A percentile compares a stretch with the other conserved stretches of the same genome.
These are phyloP conservation scores for Liposcelis brunnea DNA, from an alignment of 2,888 invertebrate genomes.

Conservation along the genomic window DNA sequence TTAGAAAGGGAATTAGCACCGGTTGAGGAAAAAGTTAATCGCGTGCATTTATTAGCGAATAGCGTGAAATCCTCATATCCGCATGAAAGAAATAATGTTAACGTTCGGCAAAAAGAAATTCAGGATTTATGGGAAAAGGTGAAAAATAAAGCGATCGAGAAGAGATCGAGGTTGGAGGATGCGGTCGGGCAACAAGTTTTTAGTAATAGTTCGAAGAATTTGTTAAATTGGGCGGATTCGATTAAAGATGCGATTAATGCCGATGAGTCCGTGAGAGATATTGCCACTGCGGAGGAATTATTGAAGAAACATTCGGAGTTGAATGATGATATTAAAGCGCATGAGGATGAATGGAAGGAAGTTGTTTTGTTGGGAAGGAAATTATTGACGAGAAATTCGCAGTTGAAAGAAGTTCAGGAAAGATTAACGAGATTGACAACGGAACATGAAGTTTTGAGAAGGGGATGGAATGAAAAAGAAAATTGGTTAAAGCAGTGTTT, in stretches of 20 bases:
- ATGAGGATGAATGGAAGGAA: conserved; percentile 59
- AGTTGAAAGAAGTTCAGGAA: conserved; percentile 56
- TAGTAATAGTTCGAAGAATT: conserved; percentile 61
- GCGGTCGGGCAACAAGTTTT: conserved; percentile 93
- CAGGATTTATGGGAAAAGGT: conserved; percentile 78
- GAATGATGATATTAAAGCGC: conserved; percentile 75
- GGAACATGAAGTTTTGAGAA: conserved; percentile 56
- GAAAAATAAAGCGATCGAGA: conserved; percentile 60
- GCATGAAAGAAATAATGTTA: conserved; percentile 70
- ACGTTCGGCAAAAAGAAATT: conserved; percentile 66
- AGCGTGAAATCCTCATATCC: conserved; percentile 87
- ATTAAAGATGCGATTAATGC: conserved; percentile 62
- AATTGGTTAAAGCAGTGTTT: conserved; percentile 72
- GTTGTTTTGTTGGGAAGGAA: conserved; percentile 29
- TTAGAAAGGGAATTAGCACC: conserved; percentile 89
- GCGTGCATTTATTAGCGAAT: conserved; percentile 73
- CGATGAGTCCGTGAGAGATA: conserved; percentile 68
- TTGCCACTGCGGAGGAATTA: conserved; percentile 79
- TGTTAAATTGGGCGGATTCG: conserved; percentile 63
- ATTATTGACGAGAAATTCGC: conserved; percentile 53
- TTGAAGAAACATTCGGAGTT: conserved; percentile 83
- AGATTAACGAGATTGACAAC: conserved; percentile 52
- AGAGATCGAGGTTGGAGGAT: conserved; percentile 72
- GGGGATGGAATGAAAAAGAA: conserved; percentile 74
- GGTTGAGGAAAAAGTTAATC: conserved; percentile 80